Conservation (phyloP, 2,888 invertebrate genomes). For the Tridacna crocea region DNA sequence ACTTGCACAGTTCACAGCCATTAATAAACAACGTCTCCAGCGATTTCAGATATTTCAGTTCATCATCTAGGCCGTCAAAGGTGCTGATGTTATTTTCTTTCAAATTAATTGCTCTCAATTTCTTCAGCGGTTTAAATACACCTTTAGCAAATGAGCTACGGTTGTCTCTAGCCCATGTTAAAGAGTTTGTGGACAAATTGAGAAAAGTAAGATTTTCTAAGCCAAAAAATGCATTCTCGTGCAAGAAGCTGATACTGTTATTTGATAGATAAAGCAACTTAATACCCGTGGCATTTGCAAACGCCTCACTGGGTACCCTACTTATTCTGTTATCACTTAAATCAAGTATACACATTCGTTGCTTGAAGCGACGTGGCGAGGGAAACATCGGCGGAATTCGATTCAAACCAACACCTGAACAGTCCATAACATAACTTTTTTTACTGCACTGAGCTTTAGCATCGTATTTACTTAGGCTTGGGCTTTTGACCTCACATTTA, state of each 20-base stretch:
- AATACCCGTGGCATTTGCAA: background rate
- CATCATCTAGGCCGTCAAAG: slow-evolving; percentile 11
- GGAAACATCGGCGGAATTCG: slow-evolving; percentile 5
- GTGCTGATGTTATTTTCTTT: slow-evolving; percentile 13
- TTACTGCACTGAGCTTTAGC: background rate
- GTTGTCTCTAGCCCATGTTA: background rate
- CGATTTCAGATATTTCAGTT: background rate
- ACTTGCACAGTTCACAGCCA: slow-evolving; percentile 16
- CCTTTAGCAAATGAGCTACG: background rate
- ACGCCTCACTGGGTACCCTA: background rate
- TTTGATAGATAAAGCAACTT: slow-evolving; percentile 8
- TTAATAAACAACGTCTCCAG: slow-evolving; percentile 7
- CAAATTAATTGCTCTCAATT: slow-evolving; percentile 10
- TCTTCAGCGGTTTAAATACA: slow-evolving; percentile 24
- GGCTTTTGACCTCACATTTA: too few relatives aligned
- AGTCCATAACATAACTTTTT: slow-evolving; percentile 16
- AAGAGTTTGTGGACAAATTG: slow-evolving; percentile 11
- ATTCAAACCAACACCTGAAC: background rate
- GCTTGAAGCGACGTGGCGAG: background rate
- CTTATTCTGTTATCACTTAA: slow-evolving; percentile 3
- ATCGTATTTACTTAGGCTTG: background rate
- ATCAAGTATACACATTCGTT: slow-evolving; percentile 20
- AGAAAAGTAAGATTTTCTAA: slow-evolving; percentile 4
- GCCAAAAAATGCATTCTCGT: background rate
- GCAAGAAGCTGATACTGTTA: background rate